Percentiles rank a stretch among this genome's conserved stretches.
Conservation (phyloP, 2,113 vertebrate genomes). For the Pterocles burchelli region DNA sequence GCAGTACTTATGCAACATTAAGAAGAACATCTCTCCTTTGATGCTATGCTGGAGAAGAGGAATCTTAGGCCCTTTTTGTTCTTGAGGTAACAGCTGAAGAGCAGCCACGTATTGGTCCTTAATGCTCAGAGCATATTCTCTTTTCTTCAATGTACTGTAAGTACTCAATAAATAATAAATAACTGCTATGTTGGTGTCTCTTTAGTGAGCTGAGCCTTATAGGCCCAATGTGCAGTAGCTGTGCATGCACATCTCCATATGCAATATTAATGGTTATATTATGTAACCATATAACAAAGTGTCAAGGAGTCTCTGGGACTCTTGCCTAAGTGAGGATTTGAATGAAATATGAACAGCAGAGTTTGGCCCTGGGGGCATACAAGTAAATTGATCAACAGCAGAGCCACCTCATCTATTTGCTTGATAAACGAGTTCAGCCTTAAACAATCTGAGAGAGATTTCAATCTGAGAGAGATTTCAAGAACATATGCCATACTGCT, state of each 20-base stretch:
- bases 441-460: not conserved
- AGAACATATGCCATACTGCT: not conserved
- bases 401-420: not conserved
- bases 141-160: not conserved
- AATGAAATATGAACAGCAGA: not conserved
- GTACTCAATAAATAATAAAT: constrained; percentile 23
- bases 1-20: not conserved
- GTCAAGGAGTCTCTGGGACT: not conserved
- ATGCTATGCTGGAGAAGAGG: not conserved
- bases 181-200: not conserved
- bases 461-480: not conserved
- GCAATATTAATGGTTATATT: constrained; percentile 31
- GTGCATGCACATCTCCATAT: not conserved
- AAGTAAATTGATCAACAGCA: not conserved
- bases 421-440: not conserved
- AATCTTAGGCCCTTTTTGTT: not conserved
- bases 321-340: not conserved
- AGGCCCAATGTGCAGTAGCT: not conserved
- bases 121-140: not conserved
- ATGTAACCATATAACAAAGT: not conserved
- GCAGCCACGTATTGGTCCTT: not conserved
- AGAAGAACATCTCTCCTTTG: not conserved
- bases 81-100: not conserved
- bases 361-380: not conserved
- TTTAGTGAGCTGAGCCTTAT: constrained; percentile 1